A percentile compares a stretch with the other conserved stretches of the same genome.
phyloP scores from a whole-genome alignment of 2,797 vertebrate species.

The Amblyraja radiata region DNA sequence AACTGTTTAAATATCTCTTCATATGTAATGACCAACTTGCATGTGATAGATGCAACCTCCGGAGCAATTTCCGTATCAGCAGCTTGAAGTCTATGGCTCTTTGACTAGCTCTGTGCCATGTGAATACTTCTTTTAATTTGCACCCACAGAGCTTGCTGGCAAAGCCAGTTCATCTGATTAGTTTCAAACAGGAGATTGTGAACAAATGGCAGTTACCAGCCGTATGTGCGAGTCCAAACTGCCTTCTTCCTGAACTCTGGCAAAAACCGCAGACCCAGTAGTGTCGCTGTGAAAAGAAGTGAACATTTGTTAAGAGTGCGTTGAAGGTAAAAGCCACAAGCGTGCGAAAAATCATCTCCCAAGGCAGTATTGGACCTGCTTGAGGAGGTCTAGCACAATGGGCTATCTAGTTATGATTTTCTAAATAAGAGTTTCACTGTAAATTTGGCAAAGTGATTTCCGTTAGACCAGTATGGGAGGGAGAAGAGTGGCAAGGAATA shows the following conservation, averaged over 20 bases:
- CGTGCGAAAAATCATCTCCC: neutral
- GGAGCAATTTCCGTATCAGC: neutral
- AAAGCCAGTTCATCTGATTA: neutral
- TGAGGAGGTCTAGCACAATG: too few species aligned
- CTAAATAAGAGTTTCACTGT: constrained; percentile 8
- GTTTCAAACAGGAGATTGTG: too few species aligned
- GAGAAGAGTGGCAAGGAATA: neutral
- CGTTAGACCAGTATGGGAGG: neutral
- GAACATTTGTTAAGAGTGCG: neutral
- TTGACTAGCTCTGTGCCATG: neutral
- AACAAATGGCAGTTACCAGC: constrained; percentile 65
- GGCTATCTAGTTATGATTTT: constrained; percentile 62
- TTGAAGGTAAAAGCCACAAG: constrained; percentile 10
- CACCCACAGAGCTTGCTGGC: neutral
- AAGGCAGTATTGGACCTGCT: neutral
- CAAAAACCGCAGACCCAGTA: constrained; percentile 68
- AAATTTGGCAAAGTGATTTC: neutral
- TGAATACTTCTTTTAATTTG: constrained; percentile 4
- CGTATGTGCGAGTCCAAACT: constrained; percentile 81
- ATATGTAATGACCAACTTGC: neutral
- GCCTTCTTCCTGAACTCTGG: constrained; percentile 86
- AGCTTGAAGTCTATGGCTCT: neutral
- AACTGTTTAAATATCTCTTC: neutral
- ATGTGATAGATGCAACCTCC: neutral
- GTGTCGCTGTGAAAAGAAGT: constrained; percentile 58